Percentiles rank a stretch among this genome's conserved stretches.
Conservation (phyloP, 1,140 invertebrate genomes). For the Temnothorax curvispinosus region DNA sequence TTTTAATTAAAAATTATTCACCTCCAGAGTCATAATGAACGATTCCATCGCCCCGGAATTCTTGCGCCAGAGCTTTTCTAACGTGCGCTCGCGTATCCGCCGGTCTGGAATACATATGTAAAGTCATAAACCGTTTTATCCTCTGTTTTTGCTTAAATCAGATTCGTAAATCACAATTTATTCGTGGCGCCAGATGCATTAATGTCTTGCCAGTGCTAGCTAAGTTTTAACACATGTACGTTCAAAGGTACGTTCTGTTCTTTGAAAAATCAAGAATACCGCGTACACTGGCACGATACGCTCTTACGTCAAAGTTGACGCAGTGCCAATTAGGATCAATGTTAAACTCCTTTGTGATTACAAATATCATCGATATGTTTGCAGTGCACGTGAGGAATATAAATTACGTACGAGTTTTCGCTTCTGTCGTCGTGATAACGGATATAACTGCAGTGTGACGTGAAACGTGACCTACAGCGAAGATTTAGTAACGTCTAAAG, state of each 20-base stretch:
- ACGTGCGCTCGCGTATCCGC: conserved; percentile 86
- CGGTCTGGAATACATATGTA: conserved; percentile 85
- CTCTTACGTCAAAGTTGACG: conserved; percentile 63
- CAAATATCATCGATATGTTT: background rate
- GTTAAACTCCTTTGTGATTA: conserved; percentile 23
- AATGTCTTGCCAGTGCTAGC: conserved; percentile 16
- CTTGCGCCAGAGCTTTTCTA: conserved; percentile 87
- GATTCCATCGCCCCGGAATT: conserved; percentile 86
- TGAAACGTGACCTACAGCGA: conserved; percentile 4
- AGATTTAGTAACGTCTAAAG: background rate
- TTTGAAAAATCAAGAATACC: conserved; percentile 10
- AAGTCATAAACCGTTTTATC: background rate
- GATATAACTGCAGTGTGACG: background rate
- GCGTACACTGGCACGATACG: conserved; percentile 21
- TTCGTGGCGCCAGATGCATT: background rate
- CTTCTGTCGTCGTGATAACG: background rate
- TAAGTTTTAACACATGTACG: conserved; percentile 12
- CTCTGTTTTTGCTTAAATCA: background rate
- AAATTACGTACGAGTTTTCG: background rate
- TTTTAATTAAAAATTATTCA: conserved; percentile 75
- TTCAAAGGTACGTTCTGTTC: conserved; percentile 13
- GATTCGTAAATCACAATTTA: background rate
- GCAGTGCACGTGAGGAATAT: background rate
- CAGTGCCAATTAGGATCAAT: conserved; percentile 71
- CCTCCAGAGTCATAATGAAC: conserved; percentile 87